Base-by-base conservation (phyloP, 1,140 invertebrate species). In the Drosophila busckii region DNA sequence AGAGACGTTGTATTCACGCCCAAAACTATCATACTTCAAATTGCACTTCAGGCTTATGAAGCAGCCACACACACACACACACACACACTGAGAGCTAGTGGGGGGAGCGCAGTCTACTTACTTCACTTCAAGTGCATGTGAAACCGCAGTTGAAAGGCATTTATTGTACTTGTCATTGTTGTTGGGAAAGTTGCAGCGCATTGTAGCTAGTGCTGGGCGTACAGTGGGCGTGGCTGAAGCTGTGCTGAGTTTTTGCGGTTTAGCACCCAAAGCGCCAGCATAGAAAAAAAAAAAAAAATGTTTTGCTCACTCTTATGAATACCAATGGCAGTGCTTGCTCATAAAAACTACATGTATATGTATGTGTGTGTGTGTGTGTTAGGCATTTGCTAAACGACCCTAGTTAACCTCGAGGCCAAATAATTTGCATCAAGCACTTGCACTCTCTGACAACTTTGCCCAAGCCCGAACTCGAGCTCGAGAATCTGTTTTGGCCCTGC, bases 161-260 rank as follows among this genome's bases (percentile, higher is more conserved):
- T 82, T 82, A 82, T 82, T 82, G 75, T 82, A 82, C 75, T 82
- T 82, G 75, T 75, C 75, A 75, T 82, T 82, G 76, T 82, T 83
- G 75, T 66, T 59, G 75, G 48, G 23, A 9, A 8, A 9, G 25
- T 8, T 4, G 26, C 7, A 32, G 28, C 13, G 16, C 1, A 22
- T 17, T 37, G 35, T 17, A 29, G 34, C 22, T 45, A 41, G n/a
- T 22, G 48, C 45, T 64, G 46, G 37, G 64, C 37, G 44, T 61
- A 52, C 53, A 25, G 59, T 56, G 41, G 41, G 32, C 37, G 46
- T 12, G 10, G 28, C 26, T 58, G 41, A 4, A 16, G 16, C 28
- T 68, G 31, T 40, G 53, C 44, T 46, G 70, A 65, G 61, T 44
- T 73, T 44, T 7, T 28, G 56, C 37, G 40, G 45, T 46, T 44